Evolutionary conservation across 2,888 invertebrate species (phyloP), one percentile per base, ranked within the genome.

Genomic region (Operophtera brumata): DNA sequence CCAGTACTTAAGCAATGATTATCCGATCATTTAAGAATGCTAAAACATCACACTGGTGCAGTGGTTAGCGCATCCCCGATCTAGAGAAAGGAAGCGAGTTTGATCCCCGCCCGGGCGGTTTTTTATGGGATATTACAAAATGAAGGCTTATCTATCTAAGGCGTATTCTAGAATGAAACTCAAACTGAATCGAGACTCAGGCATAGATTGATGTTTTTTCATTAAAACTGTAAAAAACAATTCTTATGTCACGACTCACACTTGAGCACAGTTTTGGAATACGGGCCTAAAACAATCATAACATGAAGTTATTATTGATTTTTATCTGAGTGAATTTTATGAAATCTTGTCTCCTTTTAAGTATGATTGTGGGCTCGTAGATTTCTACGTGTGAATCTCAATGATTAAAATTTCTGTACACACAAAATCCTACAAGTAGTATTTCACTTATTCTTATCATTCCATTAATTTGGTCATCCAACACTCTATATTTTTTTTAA

Each of bases 371-470:
- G 46, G 39, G 52, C 59, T 65, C 60, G 62, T 67, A 75, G 69
- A 54, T 70, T 45, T 41, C 70, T 71, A 65, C 54, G 61, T 69
- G 66, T 67, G 77, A 81, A 82, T 82, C 77, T 81, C 76, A 75
- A 61, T 61, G 59, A 53, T 44, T 57, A 55, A 62, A 28, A 12
- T 57, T 47, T 54, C 51, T 51, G 48, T 48, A n/a, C 35, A 47
- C 25, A 46, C 36, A 11, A 42, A 42, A n/a, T 30, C 35, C 50
- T 65, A 65, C 49, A 57, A 55, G 51, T 45, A 68, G 64, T 64
- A 58, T 64, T 61, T 71, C 71, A 73, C 73, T 12, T 66, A 63
- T 70, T 62, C 69, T 61, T 65, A 81, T 82, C 78, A 81, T 82
- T 83, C 79, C 82, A 81, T 77, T 67, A 30, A 65, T 58, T 68